phyloP scores from a whole-genome alignment of 1,140 invertebrate genomes.

The Bactericera cockerelli region DNA sequence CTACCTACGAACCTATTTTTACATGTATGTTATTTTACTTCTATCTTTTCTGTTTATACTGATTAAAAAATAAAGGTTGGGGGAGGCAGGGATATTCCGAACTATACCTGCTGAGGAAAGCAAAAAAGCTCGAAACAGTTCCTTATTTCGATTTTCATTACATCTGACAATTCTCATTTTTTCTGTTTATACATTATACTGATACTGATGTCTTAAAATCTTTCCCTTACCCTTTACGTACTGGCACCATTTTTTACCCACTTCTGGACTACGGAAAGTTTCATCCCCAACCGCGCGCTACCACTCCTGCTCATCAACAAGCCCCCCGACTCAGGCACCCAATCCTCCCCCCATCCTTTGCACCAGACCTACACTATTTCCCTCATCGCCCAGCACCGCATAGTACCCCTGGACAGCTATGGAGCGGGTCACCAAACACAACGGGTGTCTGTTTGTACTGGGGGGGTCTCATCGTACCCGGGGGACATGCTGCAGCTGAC shows the following conservation, averaged over 20 bases:
- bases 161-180: background rate
- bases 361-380: slow-evolving; percentile 81
- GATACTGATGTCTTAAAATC: background rate
- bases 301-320: slow-evolving; percentile 88
- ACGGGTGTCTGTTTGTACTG: slow-evolving; percentile 71
- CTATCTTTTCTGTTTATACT: too few relatives aligned
- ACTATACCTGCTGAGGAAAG: too few relatives aligned
- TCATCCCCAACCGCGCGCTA: slow-evolving; percentile 62
- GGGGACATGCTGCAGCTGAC: slow-evolving; percentile 41
- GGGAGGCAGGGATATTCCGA: too few relatives aligned
- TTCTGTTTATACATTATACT: too few relatives aligned
- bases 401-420: slow-evolving; percentile 81
- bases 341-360: slow-evolving; percentile 54
- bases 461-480: slow-evolving; percentile 55
- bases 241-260: slow-evolving; percentile 16
- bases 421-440: slow-evolving; percentile 54
- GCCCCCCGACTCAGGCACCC: slow-evolving; percentile 55
- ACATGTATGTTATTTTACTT: too few relatives aligned
- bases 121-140: too few relatives aligned
- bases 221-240: background rate
- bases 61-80: too few relatives aligned
- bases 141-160: background rate
- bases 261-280: slow-evolving; percentile 54
- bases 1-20: too few relatives aligned
- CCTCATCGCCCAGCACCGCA: slow-evolving; percentile 61